phyloP scores from a whole-genome alignment of 2,888 invertebrate genomes.

The Epinotia ramella region DNA sequence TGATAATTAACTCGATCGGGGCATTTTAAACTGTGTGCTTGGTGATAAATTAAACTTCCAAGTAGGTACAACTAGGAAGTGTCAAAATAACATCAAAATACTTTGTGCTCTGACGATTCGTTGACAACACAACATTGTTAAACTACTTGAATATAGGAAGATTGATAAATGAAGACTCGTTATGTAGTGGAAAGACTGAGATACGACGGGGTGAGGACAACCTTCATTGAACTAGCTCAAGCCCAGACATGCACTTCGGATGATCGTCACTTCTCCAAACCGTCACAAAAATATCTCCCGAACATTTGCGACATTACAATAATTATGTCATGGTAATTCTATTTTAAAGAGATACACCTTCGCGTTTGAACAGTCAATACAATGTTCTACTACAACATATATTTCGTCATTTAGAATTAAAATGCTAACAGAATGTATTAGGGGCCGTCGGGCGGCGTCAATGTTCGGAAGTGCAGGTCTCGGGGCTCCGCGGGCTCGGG shows the following conservation, averaged over 20 bases:
- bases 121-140: slow-evolving; percentile 21
- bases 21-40: neutral
- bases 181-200: slow-evolving; percentile 67
- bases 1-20: neutral
- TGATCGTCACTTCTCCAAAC: slow-evolving; percentile 7
- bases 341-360: slow-evolving; percentile 18
- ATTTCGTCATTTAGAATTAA: slow-evolving; percentile 36
- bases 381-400: slow-evolving; percentile 15
- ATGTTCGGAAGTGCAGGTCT: slow-evolving; percentile 35
- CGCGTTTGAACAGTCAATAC: slow-evolving; percentile 29
- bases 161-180: slow-evolving; percentile 53
- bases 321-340: slow-evolving; percentile 33
- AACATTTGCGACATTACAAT: slow-evolving; percentile 15
- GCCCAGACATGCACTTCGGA: slow-evolving; percentile 41
- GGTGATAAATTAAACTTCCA: slow-evolving; percentile 40
- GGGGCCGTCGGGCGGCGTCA: slow-evolving; percentile 8
- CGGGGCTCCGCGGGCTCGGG: slow-evolving; percentile 18
- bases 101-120: slow-evolving; percentile 60
- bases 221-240: slow-evolving; percentile 54
- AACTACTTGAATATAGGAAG: slow-evolving; percentile 39
- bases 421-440: slow-evolving; percentile 4
- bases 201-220: slow-evolving; percentile 66
- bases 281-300: slow-evolving; percentile 33
- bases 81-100: slow-evolving; percentile 48
- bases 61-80: slow-evolving; percentile 49